These are phyloP conservation scores for Endotricha flammealis DNA, from an alignment of 2,888 invertebrate genomes.

Conservation along the genomic window DNA sequence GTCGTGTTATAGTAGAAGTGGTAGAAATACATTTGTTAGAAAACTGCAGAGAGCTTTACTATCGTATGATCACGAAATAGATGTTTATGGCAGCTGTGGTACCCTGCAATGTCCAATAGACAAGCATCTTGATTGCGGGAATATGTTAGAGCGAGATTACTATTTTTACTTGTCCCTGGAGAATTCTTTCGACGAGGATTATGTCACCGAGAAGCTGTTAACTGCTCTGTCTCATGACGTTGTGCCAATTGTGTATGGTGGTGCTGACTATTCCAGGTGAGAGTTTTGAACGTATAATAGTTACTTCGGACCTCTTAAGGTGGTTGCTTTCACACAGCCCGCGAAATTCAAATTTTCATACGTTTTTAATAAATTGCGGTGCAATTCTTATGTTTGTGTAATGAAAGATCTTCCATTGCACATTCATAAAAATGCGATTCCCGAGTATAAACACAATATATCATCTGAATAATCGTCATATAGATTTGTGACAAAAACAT, in stretches of 20 bases:
- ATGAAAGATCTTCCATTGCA: no score
- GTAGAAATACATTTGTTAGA: slow-evolving; percentile 35
- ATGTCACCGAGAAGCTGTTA: slow-evolving; percentile 79
- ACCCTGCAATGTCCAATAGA: slow-evolving; percentile 37
- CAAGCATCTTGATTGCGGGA: slow-evolving; percentile 36
- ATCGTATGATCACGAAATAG: slow-evolving; percentile 47
- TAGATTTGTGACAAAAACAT: no score
- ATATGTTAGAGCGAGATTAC: slow-evolving; percentile 74
- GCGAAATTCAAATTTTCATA: no score
- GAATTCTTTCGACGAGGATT: slow-evolving; percentile 81
- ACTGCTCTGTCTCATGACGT: slow-evolving; percentile 76
- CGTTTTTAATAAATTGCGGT: no score
- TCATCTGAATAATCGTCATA: no score
- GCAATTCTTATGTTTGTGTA: no score
- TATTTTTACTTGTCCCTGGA: slow-evolving; percentile 86
- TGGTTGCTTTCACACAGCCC: no score
- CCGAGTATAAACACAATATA: no score
- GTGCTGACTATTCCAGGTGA: slow-evolving; percentile 79
- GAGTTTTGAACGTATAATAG: no score
- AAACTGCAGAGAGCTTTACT: slow-evolving; percentile 37
- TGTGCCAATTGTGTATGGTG: slow-evolving; percentile 83
- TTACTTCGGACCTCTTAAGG: no score
- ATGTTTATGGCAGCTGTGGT: slow-evolving; percentile 78
- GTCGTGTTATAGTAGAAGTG: slow-evolving; percentile 45
- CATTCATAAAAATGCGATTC: no score